These are phyloP conservation scores for Microcebus griseorufus DNA, from an alignment of 2,113 vertebrate species.

Conservation along the genomic window DNA sequence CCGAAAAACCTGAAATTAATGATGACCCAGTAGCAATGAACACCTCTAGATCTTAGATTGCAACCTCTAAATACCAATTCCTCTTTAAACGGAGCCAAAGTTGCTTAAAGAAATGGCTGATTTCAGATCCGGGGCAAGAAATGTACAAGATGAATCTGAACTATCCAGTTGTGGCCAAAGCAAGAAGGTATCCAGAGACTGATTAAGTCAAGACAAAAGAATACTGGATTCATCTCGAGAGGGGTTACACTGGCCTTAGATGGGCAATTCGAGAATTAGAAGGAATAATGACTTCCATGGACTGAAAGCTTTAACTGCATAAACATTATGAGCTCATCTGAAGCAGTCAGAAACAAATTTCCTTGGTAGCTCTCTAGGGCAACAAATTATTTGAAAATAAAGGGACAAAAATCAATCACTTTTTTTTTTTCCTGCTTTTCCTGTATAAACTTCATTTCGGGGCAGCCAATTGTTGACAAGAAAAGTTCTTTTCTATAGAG, in stretches of 20 bases:
- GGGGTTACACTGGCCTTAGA: not conserved
- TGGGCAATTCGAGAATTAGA: constrained; percentile 23
- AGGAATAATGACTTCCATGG: not conserved
- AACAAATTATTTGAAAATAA: no score
- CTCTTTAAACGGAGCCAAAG: not conserved
- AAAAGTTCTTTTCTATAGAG: no score
- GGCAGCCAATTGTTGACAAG: no score
- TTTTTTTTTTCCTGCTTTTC: no score
- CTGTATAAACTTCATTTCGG: no score
- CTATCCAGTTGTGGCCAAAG: not conserved
- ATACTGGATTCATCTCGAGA: not conserved
- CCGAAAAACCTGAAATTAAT: not conserved
- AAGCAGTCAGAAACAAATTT: constrained; percentile 13
- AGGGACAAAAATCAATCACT: no score
- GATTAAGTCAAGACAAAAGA: constrained; percentile 22
- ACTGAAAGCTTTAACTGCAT: constrained; percentile 32
- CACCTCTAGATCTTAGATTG: not conserved
- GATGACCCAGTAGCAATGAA: not conserved
- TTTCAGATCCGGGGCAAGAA: not conserved
- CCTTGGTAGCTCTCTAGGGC: no score
- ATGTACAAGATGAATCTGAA: not conserved
- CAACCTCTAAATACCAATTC: not conserved
- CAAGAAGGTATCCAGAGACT: not conserved
- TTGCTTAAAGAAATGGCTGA: not conserved
- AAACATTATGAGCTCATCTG: constrained; percentile 14